These are phyloP conservation scores for Potorous gilbertii DNA, from an alignment of 2,797 vertebrate genomes.

Conservation along the genomic window DNA sequence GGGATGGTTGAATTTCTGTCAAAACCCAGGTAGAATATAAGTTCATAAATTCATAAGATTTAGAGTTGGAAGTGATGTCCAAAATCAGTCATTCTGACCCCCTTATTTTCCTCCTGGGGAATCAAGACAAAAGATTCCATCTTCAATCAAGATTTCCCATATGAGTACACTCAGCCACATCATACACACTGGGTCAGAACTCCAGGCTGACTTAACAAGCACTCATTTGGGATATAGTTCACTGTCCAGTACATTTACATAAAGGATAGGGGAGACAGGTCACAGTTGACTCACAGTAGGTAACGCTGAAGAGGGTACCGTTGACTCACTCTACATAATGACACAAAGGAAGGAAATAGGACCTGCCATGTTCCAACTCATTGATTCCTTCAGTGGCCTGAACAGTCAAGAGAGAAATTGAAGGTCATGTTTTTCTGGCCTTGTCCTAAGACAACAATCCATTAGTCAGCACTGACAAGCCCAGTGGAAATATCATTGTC, in stretches of 20 bases:
- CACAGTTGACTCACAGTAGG: neutral
- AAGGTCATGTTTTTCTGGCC: neutral
- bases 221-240: neutral
- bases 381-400: neutral
- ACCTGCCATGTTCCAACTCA: neutral
- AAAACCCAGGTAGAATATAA: neutral
- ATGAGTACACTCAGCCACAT: neutral
- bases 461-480: neutral
- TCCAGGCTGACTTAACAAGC: neutral
- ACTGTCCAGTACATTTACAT: neutral
- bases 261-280: neutral
- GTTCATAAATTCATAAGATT: neutral
- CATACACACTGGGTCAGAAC: neutral
- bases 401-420: neutral
- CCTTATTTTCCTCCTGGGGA: neutral
- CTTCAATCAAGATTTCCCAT: neutral
- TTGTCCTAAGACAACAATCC: neutral
- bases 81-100: neutral
- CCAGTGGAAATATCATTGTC: neutral
- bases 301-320: neutral
- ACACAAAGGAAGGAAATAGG: neutral
- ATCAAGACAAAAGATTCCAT: neutral
- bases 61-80: neutral
- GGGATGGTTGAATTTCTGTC: neutral
- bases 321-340: neutral